Conservation (phyloP, 2,888 invertebrate species). For the Leptopterna dolabrata region DNA sequence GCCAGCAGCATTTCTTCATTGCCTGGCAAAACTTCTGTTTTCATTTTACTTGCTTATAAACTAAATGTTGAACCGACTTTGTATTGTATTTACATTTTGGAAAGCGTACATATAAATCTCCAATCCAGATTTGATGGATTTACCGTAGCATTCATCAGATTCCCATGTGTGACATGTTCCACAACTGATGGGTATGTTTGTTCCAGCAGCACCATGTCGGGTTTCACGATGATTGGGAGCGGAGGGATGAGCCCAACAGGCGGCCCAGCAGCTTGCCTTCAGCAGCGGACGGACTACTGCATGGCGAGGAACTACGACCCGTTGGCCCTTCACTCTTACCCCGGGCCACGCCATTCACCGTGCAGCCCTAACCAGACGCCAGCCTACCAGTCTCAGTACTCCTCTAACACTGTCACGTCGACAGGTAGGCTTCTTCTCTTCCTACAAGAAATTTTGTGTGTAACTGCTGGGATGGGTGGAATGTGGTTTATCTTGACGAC, state of each 20-base stretch:
- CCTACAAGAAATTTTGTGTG: too few relatives aligned
- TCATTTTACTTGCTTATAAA: too few relatives aligned
- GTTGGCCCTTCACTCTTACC: slow-evolving; percentile 50
- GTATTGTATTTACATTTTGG: too few relatives aligned
- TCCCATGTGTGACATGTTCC: too few relatives aligned
- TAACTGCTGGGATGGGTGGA: too few relatives aligned
- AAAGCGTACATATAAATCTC: too few relatives aligned
- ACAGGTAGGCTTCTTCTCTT: slow-evolving; percentile 49
- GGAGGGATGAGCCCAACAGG: slow-evolving; percentile 57
- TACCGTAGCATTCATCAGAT: too few relatives aligned
- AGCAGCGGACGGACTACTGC: slow-evolving; percentile 68
- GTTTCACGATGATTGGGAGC: slow-evolving; percentile 67
- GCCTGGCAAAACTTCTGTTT: too few relatives aligned
- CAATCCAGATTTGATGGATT: too few relatives aligned
- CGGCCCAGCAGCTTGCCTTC: slow-evolving; percentile 68
- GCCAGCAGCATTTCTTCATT: too few relatives aligned
- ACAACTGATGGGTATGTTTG: neutral
- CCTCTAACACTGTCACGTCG: slow-evolving; percentile 62
- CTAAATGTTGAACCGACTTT: too few relatives aligned
- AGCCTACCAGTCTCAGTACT: slow-evolving; percentile 68
- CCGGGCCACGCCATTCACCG: slow-evolving; percentile 67
- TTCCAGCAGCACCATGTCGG: slow-evolving; percentile 70
- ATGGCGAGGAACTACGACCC: slow-evolving; percentile 70
- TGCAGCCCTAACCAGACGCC: slow-evolving; percentile 76
- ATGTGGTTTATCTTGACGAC: too few relatives aligned